Evolutionary conservation across 2,797 vertebrate species (phyloP).

Genomic region (Gymnothorax javanicus): DNA sequence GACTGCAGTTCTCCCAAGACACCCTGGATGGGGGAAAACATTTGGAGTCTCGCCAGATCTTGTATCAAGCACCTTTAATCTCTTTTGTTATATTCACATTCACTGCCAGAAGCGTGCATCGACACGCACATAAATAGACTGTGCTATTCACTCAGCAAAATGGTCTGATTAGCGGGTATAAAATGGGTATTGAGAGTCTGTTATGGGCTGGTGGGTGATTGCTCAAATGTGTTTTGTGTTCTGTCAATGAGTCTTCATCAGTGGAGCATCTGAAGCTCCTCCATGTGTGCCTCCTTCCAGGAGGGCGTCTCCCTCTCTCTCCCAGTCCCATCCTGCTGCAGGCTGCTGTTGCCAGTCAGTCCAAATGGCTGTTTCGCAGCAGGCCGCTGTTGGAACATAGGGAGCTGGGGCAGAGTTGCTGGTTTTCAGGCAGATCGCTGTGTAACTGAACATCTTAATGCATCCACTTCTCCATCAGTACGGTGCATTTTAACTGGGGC

Average conservation of each 20-base stretch:
- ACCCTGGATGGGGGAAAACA: no score
- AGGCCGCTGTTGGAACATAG: background rate
- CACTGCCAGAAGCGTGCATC: background rate
- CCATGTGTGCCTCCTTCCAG: background rate
- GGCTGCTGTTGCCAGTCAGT: background rate
- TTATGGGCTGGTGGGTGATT: background rate
- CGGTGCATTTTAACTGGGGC: conserved; percentile 5
- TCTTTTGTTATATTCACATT: no score
- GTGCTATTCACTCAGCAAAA: background rate
- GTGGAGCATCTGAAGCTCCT: background rate
- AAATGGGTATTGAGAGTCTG: background rate
- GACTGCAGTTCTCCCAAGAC: no score
- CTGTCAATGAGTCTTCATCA: background rate
- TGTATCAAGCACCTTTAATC: no score
- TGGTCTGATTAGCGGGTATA: background rate
- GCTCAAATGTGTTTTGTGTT: background rate
- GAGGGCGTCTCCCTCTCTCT: background rate
- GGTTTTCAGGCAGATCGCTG: background rate
- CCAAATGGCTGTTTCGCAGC: conserved; percentile 23
- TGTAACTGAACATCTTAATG: conserved; percentile 8
- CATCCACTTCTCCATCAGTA: conserved; percentile 19
- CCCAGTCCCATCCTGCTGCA: background rate
- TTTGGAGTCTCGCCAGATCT: no score
- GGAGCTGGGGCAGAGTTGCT: background rate
- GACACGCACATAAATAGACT: background rate